phyloP scores from a whole-genome alignment of 2,888 invertebrate genomes.

The Zeuzera pyrina region DNA sequence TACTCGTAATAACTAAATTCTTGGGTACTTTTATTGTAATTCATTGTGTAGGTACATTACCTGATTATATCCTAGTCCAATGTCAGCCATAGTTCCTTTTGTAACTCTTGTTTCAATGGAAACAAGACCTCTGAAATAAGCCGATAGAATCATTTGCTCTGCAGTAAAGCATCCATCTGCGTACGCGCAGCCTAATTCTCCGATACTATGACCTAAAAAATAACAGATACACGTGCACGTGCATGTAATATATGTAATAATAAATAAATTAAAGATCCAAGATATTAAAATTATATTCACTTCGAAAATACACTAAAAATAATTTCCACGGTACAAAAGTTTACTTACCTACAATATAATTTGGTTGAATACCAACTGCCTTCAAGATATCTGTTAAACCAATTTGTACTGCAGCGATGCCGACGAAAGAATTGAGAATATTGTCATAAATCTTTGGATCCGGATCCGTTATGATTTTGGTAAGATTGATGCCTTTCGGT shows the following conservation, averaged over 20 bases:
- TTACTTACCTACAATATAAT: conserved; percentile 58
- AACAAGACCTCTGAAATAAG: conserved; percentile 87
- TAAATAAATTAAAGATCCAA: background rate
- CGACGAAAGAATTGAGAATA: conserved; percentile 80
- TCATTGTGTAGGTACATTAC: conserved; percentile 43
- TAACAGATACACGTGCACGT: conserved; percentile 1
- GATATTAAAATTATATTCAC: background rate
- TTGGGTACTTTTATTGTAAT: too few species aligned
- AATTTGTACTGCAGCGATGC: conserved; percentile 80
- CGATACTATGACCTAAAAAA: conserved; percentile 87
- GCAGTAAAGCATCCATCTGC: conserved; percentile 93
- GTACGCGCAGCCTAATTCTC: conserved; percentile 96
- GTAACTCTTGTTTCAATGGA: conserved; percentile 80
- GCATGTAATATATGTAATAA: background rate
- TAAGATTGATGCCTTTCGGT: conserved; percentile 77
- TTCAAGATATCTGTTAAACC: conserved; percentile 69
- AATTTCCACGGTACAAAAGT: background rate
- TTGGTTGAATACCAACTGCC: conserved; percentile 58
- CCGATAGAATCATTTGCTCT: conserved; percentile 87
- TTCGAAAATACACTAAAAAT: background rate
- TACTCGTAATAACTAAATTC: too few species aligned
- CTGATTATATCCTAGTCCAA: conserved; percentile 77
- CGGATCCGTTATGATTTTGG: conserved; percentile 73
- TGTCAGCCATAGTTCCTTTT: conserved; percentile 90
- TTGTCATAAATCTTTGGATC: conserved; percentile 78